A percentile compares a stretch with the other conserved stretches of the same genome.
Evolutionary conservation across 1,140 invertebrate species (phyloP).

Genomic region (Galleria mellonella): DNA sequence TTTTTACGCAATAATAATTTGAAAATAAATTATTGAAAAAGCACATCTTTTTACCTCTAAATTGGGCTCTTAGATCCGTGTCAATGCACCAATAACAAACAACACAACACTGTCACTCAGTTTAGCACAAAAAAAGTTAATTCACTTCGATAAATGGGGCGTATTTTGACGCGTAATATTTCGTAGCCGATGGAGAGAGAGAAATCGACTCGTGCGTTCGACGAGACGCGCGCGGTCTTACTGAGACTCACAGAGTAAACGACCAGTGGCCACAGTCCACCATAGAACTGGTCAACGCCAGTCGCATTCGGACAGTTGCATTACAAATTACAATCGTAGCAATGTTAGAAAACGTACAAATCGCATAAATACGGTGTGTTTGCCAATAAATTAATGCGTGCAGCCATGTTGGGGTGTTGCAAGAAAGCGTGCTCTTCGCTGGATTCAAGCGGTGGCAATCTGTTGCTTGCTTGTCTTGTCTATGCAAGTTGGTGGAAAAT

Average conservation of each 20-base stretch:
- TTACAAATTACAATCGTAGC: background rate
- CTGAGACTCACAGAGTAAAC: conserved; percentile 6
- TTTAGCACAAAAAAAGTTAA: conserved; percentile 36
- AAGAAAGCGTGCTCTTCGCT: background rate
- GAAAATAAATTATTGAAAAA: too few species aligned
- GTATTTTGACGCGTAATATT: conserved; percentile 19
- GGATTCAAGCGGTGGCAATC: too few species aligned
- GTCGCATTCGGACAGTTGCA: background rate
- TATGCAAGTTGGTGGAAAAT: too few species aligned
- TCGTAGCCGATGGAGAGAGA: too few species aligned
- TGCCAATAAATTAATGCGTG: conserved; percentile 17
- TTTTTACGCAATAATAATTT: too few species aligned
- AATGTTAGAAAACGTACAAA: conserved; percentile 34
- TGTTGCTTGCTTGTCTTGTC: too few species aligned
- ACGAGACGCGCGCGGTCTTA: conserved; percentile 21
- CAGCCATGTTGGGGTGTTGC: background rate
- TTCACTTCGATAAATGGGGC: conserved; percentile 26
- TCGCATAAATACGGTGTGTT: conserved; percentile 23
- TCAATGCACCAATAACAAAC: conserved; percentile 20
- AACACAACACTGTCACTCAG: conserved; percentile 36
- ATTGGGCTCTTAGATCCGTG: conserved; percentile 23
- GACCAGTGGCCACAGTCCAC: background rate
- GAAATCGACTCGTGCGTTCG: background rate
- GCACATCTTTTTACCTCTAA: conserved; percentile 18
- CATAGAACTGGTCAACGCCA: too few species aligned